Evolutionary conservation across 2,797 vertebrate species (phyloP), one percentile per base, ranked within the genome.

Genomic region (Dermochelys coriacea): DNA sequence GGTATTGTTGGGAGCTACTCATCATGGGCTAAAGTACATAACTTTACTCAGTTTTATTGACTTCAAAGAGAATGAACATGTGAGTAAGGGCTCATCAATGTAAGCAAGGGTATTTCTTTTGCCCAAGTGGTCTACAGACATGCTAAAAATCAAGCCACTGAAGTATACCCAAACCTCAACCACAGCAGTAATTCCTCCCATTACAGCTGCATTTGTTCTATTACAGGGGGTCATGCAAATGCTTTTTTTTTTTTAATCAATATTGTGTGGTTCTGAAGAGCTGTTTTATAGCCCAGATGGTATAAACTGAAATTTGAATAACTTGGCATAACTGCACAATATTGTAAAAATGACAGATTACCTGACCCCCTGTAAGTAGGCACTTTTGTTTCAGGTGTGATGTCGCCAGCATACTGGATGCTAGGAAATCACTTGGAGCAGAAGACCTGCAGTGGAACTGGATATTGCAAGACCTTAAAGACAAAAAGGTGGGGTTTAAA

Each of bases 201-300:
- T 27, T 8, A 12, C 55, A 11, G 77, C 52, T 1, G 1, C 82
- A 29, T 11, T 16, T 12, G 54, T 80, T 25, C 34, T 64, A 75
- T 11, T 61, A 15, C 59, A 6, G 45, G 86, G 93, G 83, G 75
- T 61, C 95, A 94, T 88, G 84, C 84, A 85, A 94, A 88, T 1
- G 25, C 6, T 75, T 37, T 87, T 61, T 0, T 0, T 57, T 5
- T 74, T 68, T 19, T 5, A 93, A 91, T 2, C 93, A 93, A 95
- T 93, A 93, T 84, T 93, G 91, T 89, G 93, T 87, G 89, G 90
- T 90, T 96, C 89, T 96, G 94, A 88, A 97, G 84, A 93, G 82
- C 55, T 91, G 54, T 59, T 87, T 86, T 29, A 27, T 1, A 11
- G 1, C 54, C 25, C 64, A 15, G 14, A 88, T 41, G 23, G 4